A percentile compares a stretch with the other conserved stretches of the same genome.
Conservation (phyloP, 2,888 invertebrate species). For the Orthosia cruda region DNA sequence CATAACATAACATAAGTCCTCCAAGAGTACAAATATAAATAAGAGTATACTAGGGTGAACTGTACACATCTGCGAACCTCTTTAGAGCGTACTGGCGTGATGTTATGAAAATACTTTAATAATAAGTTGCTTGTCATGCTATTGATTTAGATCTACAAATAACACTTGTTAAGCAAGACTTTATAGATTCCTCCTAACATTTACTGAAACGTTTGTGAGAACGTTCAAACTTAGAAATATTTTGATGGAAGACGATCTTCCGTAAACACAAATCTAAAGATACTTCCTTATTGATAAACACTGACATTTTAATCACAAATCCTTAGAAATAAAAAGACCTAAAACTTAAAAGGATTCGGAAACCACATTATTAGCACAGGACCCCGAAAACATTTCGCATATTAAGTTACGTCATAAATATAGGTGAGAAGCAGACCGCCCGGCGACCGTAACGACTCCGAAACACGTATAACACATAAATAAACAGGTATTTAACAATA, state of each 20-base stretch:
- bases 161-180: too few relatives aligned
- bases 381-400: slow-evolving; percentile 38
- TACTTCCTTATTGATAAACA: neutral
- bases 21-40: too few relatives aligned
- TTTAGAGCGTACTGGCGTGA: too few relatives aligned
- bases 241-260: neutral
- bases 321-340: neutral
- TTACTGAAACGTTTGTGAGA: neutral
- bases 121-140: neutral
- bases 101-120: too few relatives aligned
- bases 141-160: neutral
- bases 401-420: slow-evolving; percentile 49
- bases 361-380: neutral
- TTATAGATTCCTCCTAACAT: neutral
- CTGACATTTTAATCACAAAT: neutral
- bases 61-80: too few relatives aligned
- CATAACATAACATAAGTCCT: too few relatives aligned
- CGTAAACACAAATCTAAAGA: neutral
- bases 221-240: neutral
- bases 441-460: slow-evolving; percentile 64
- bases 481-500: slow-evolving; percentile 55
- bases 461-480: slow-evolving; percentile 54
- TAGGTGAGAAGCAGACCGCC: slow-evolving; percentile 64
- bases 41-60: too few relatives aligned
- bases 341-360: neutral